These are phyloP conservation scores for Felis chaus DNA, from an alignment of 2,113 vertebrate species.

Conservation along the genomic window DNA sequence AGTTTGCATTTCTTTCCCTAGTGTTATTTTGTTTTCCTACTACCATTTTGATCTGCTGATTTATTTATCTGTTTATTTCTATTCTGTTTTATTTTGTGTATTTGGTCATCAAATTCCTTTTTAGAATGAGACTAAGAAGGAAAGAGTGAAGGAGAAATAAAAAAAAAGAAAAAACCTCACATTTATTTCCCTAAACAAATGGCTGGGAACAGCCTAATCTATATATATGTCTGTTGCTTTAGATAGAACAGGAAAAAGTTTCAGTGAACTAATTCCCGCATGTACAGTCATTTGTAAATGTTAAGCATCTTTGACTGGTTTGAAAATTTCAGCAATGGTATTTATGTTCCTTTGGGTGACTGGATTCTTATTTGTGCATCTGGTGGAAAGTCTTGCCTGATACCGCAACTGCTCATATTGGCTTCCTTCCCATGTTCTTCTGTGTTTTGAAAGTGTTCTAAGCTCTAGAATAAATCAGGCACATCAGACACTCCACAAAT, in stretches of 20 bases:
- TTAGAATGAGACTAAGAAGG: not conserved
- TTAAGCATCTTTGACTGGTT: not conserved
- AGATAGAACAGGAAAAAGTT: not conserved
- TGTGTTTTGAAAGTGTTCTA: not conserved
- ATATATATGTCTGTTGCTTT: not conserved
- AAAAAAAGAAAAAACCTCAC: not conserved
- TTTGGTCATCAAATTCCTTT: not conserved
- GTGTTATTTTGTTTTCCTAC: not conserved
- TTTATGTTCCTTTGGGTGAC: conserved; percentile 27
- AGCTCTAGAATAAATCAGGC: not conserved
- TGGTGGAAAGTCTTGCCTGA: conserved; percentile 21
- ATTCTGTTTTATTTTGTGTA: not conserved
- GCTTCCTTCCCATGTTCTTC: conserved; percentile 7
- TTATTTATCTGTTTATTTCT: not conserved
- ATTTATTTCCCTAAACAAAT: not conserved
- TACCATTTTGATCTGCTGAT: not conserved
- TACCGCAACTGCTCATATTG: not conserved
- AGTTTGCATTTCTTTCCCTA: not conserved
- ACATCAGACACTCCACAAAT: not conserved
- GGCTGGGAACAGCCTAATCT: not conserved
- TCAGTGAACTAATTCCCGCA: not conserved
- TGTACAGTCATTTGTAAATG: not conserved
- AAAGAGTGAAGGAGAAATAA: not conserved
- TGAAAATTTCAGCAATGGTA: conserved; percentile 10
- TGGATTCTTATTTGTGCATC: conserved; percentile 46